Evolutionary conservation across 2,797 vertebrate species (phyloP).

Genomic region (Acropternis orthonyx): DNA sequence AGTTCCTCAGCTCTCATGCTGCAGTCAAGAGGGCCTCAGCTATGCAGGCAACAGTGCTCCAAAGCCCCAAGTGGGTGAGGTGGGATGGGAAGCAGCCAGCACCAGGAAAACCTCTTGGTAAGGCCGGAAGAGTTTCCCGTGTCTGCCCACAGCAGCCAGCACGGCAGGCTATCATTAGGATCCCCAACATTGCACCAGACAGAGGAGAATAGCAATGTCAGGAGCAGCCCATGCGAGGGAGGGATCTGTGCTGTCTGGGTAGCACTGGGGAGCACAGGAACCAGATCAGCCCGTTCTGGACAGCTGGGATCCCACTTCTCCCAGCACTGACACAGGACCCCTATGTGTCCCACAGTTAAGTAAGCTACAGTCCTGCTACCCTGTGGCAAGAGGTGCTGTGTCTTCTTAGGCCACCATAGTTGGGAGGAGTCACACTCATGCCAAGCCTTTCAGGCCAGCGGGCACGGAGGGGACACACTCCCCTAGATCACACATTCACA

Average conservation of each 20-base stretch:
- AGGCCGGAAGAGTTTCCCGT: neutral
- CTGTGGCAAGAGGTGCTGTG: neutral
- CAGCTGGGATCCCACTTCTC: neutral
- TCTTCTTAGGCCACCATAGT: neutral
- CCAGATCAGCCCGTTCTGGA: neutral
- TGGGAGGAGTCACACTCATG: fast-evolving
- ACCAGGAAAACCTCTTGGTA: neutral
- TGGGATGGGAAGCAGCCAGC: neutral
- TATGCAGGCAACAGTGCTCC: neutral
- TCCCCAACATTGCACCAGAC: neutral
- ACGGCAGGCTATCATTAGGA: neutral
- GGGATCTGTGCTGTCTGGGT: neutral
- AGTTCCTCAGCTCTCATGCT: neutral
- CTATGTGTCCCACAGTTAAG: neutral
- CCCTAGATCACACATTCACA: fast-evolving
- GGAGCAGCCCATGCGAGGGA: neutral
- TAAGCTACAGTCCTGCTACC: neutral
- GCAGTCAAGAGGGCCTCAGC: fast-evolving
- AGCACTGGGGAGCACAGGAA: neutral
- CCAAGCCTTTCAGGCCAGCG: neutral
- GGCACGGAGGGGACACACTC: neutral
- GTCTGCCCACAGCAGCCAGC: neutral
- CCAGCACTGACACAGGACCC: neutral
- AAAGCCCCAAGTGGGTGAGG: neutral
- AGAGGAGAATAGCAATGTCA: neutral